Conservation (phyloP, 2,113 vertebrate genomes). For the Vidua macroura region DNA sequence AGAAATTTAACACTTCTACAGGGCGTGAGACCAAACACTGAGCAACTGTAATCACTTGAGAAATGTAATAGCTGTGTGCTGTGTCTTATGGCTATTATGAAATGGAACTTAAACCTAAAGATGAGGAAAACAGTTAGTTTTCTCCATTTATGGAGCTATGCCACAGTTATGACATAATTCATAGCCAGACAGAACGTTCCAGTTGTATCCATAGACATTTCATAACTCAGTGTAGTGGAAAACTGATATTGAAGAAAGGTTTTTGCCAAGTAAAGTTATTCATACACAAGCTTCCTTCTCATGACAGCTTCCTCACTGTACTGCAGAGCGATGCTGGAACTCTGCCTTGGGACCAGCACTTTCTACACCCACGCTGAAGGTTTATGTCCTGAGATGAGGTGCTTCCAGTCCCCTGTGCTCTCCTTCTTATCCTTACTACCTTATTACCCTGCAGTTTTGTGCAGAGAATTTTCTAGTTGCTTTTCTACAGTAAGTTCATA, state of each 20-base stretch:
- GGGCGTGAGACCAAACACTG: conserved; percentile 54
- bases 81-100: conserved; percentile 58
- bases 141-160: conserved; percentile 67
- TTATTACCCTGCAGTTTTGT: background rate
- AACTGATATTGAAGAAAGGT: conserved; percentile 62
- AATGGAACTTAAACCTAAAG: conserved; percentile 69
- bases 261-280: conserved; percentile 69
- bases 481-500: background rate
- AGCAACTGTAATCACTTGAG: conserved; percentile 63
- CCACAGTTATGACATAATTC: conserved; percentile 69
- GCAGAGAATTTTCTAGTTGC: background rate
- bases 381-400: conserved; percentile 45
- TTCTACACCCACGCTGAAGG: conserved; percentile 42
- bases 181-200: conserved; percentile 66
- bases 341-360: conserved; percentile 27
- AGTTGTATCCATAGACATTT: conserved; percentile 68
- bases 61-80: conserved; percentile 64
- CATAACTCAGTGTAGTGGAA: conserved; percentile 66
- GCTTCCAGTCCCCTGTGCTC: background rate
- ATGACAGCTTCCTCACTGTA: conserved; percentile 50
- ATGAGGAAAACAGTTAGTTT: conserved; percentile 71
- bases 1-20: conserved; percentile 56
- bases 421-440: conserved; percentile 45
- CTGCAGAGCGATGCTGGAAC: background rate
- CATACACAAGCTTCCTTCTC: conserved; percentile 63